A percentile compares a stretch with the other conserved stretches of the same genome.
These are phyloP conservation scores for Gasterosteus nipponicus DNA, from an alignment of 2,113 vertebrate species.

Conservation along the genomic window DNA sequence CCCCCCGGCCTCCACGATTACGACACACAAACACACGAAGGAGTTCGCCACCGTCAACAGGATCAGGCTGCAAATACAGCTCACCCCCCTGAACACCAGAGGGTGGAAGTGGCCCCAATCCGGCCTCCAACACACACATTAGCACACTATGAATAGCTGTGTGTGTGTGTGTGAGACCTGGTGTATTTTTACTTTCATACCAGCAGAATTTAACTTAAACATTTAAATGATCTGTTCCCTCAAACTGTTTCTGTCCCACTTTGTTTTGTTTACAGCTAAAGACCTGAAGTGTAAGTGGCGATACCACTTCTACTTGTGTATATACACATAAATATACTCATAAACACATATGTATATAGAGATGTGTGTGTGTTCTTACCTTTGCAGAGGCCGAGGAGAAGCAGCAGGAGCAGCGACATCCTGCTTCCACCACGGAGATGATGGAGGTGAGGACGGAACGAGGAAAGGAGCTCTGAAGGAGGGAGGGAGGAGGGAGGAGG, in stretches of 20 bases:
- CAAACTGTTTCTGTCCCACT: conserved; percentile 12
- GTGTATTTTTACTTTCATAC: conserved; percentile 13
- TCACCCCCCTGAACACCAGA: conserved; percentile 55
- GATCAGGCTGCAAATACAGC: conserved; percentile 74
- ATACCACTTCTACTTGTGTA: too few relatives aligned
- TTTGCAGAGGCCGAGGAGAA: conserved; percentile 66
- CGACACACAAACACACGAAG: not conserved
- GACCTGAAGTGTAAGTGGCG: too few relatives aligned
- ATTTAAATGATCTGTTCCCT: conserved; percentile 40
- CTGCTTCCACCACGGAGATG: conserved; percentile 9
- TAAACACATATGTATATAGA: too few relatives aligned
- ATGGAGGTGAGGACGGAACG: not conserved
- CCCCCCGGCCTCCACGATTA: too few relatives aligned
- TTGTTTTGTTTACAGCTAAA: not conserved
- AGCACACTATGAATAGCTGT: not conserved
- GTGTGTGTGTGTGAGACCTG: not conserved
- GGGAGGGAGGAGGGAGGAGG: conserved; percentile 14
- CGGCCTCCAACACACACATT: conserved; percentile 9
- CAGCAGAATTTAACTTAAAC: not conserved
- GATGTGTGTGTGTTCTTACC: conserved; percentile 61
- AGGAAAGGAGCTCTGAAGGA: conserved; percentile 21
- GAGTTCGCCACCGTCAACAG: conserved; percentile 63
- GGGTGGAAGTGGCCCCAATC: conserved; percentile 17
- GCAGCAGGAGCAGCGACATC: conserved; percentile 69
- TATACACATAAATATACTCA: too few relatives aligned